Conservation (phyloP, 2,888 invertebrate genomes). For the Rhagonycha fulva region DNA sequence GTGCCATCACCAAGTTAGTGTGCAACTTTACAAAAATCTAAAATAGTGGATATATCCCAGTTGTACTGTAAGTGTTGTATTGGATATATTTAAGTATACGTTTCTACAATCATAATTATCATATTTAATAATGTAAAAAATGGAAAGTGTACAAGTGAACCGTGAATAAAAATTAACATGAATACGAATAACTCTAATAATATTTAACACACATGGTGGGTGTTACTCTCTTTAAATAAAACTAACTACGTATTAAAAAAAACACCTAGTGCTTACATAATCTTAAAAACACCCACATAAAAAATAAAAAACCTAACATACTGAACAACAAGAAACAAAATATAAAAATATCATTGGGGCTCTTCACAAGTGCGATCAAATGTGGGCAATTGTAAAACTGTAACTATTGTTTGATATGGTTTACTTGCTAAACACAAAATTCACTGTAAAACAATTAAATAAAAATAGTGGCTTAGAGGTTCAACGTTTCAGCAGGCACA, state of each 20-base stretch:
- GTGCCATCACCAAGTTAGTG: conserved; percentile 56
- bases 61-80: conserved; percentile 52
- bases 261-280: conserved; percentile 31
- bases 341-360: conserved; percentile 30
- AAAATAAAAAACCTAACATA: conserved; percentile 32
- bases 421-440: conserved; percentile 42
- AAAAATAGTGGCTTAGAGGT: conserved; percentile 46
- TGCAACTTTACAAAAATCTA: conserved; percentile 52
- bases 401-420: conserved; percentile 54
- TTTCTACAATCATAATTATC: conserved; percentile 15
- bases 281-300: conserved; percentile 30
- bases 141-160: conserved; percentile 29
- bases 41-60: conserved; percentile 48
- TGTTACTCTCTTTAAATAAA: conserved; percentile 32
- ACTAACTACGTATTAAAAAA: conserved; percentile 32
- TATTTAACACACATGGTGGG: conserved; percentile 32
- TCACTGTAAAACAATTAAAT: conserved; percentile 44
- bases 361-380: conserved; percentile 55
- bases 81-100: conserved; percentile 38
- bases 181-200: conserved; percentile 24
- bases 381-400: conserved; percentile 53
- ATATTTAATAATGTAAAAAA: conserved; percentile 15
- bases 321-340: conserved; percentile 30
- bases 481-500: conserved; percentile 51
- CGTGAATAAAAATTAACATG: conserved; percentile 29